Evolutionary conservation across 2,888 invertebrate species (phyloP), one percentile per base, ranked within the genome.

Genomic region (Stenchaetothrips biformis): DNA sequence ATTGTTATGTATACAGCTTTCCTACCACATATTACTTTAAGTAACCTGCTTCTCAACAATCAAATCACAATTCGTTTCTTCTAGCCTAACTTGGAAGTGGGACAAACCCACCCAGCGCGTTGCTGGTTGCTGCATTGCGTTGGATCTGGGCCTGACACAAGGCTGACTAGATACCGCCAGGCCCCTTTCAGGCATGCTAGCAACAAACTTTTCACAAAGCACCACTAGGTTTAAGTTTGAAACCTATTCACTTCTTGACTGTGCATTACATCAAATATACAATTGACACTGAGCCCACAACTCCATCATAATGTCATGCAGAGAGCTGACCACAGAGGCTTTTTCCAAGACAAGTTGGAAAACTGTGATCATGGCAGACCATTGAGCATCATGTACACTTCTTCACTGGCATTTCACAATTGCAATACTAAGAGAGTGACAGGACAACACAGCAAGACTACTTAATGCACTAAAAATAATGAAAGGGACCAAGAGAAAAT

Each of bases 21-120:
- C 67, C 25, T 74, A 74, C 67, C 11, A 74, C 25, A 21, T 74
- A 74, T 74, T 74, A 74, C 67, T 74, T 74, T 74, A 74, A 74
- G 67, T 74, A 74, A 74, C 67, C 67, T 74, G 67, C 67, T 74
- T 74, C 25, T 25, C n/a, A 25, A n/a, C 7, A 74, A 7, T 21
- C n/a, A 74, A 74, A 74, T 74, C 67, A 74, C 67, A 74, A 74
- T 74, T 74, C 67, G 67, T 74, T 74, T 74, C 67, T 21, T 74
- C 67, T 74, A 74, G 21, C 67, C 67, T 74, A 74, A 25, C 67
- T 25, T 11, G 18, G 53, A 25, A 7, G 21, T 74, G 67, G 37
- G 37, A 37, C 37, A 37, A 37, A 37, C 37, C 67, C 21, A 25
- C 25, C 11, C 25, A 74, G 67, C 67, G n/a, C 37, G 4, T 37